Conservation (phyloP, 2,797 vertebrate species). For the Coluber constrictor region DNA sequence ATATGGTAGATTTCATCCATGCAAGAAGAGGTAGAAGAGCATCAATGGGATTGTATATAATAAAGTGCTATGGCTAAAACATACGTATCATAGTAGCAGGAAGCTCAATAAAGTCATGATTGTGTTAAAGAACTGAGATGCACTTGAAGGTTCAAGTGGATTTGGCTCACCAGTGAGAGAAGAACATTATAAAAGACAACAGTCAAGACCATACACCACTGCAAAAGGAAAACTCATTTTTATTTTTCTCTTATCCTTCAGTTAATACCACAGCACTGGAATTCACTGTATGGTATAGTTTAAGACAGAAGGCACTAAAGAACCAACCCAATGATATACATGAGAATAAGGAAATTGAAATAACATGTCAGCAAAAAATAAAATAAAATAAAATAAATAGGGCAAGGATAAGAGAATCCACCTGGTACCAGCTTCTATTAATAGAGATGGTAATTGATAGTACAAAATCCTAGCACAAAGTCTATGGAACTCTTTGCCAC, state of each 20-base stretch:
- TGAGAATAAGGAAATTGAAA: conserved; percentile 46
- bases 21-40: neutral
- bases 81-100: neutral
- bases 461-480: conserved; percentile 48
- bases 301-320: conserved; percentile 73
- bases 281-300: conserved; percentile 63
- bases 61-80: neutral
- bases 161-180: neutral
- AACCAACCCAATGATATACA: conserved; percentile 63
- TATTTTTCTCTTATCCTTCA: conserved; percentile 69
- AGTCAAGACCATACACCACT: conserved; percentile 32
- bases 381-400: neutral
- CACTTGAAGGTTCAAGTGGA: neutral
- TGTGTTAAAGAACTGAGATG: neutral
- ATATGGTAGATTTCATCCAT: neutral
- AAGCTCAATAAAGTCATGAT: neutral
- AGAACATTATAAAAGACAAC: neutral
- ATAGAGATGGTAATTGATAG: conserved; percentile 53
- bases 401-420: conserved; percentile 33
- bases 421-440: conserved; percentile 39
- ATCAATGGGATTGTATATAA: neutral
- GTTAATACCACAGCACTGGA: conserved; percentile 61
- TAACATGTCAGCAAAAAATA: neutral
- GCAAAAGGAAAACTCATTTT: conserved; percentile 58
- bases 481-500: conserved; percentile 44